Percentiles rank a stretch among this genome's conserved stretches.
These are phyloP conservation scores for Spongia lamella DNA, from an alignment of 37 sponge, comb jelly and placozoan genomes.

Conservation along the genomic window DNA sequence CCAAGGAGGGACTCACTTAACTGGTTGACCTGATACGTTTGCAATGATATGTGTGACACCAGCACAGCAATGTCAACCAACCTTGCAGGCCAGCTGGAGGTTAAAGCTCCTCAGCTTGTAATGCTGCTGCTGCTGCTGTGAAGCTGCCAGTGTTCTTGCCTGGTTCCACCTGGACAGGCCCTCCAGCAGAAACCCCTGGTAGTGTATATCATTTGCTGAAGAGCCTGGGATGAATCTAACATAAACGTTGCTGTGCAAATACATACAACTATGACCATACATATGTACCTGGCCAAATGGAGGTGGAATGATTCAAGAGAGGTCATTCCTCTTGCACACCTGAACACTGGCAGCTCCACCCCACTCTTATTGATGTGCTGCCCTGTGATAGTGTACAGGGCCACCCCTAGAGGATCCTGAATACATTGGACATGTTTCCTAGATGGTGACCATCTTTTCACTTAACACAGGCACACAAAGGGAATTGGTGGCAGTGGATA, in stretches of 20 bases:
- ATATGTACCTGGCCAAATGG: conserved; percentile 24
- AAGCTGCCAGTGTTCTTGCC: conserved; percentile 1
- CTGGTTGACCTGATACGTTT: conserved; percentile 18
- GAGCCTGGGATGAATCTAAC: conserved; percentile 43
- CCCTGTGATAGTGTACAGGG: conserved; percentile 18
- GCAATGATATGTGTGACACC: background rate
- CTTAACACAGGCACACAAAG: conserved; percentile 33
- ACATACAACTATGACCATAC: too few relatives aligned
- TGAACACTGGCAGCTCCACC: conserved; percentile 6
- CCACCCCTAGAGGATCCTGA: conserved; percentile 25
- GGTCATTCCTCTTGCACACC: conserved; percentile 42
- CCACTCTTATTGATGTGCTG: conserved; percentile 5
- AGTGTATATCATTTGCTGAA: conserved; percentile 32
- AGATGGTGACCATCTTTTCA: conserved; percentile 25
- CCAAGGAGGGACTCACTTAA: conserved; percentile 14
- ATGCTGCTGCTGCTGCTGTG: background rate
- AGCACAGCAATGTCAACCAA: too few relatives aligned
- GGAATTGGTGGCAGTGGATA: conserved; percentile 33
- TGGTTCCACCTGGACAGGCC: conserved; percentile 44
- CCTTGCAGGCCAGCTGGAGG: too few relatives aligned
- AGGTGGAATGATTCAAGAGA: conserved; percentile 36
- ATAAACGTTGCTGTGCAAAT: too few relatives aligned
- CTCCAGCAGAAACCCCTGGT: conserved; percentile 33
- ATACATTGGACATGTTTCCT: conserved; percentile 45
- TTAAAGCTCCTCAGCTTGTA: too few relatives aligned